Base-by-base conservation (phyloP, 2,888 invertebrate species). In the Encarsia formosa region DNA sequence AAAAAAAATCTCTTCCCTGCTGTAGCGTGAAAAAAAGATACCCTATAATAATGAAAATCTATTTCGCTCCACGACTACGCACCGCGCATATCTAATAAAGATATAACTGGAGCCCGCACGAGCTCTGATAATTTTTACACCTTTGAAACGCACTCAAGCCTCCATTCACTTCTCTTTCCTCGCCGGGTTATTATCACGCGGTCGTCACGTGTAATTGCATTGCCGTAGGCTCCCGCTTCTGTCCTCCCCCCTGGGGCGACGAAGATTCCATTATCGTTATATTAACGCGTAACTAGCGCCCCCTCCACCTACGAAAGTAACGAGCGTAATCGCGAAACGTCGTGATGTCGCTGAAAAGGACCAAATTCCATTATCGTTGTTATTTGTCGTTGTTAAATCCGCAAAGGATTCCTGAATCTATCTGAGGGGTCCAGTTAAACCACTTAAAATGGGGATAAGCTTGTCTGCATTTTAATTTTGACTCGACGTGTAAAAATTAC, bases 201-300 rank as follows among this genome's bases (percentile, higher is more conserved):
- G 41, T 35, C 24, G 48, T 29, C 39, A 23, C 43, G 39, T 32
- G 43, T 48, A 49, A 58, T 52, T 52, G 52, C 59, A 58, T 50
- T 50, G 53, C 35, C 23, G 37, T 45, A 41, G 29, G 44, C 58
- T 51, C 52, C 24, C 5, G 18, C 23, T 22, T 18, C 31, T 15
- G 29, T 4, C n/a, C n/a, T n/a, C n/a, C n/a, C n/a, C n/a, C n/a
- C n/a, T n/a, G 23, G 16, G n/a, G 29, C 45, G 43, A 45, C 54
- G 53, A 59, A 57, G 56, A 59, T 59, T 59, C 54, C 56, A 56
- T 59, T 59, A 58, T 56, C 57, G 56, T 58, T 58, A 55, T 54
- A 59, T 57, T 61, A 59, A 55, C 52, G 29, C 29, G 40, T 22
- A 43, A 39, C 49, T 32, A 39, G 34, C 20, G 22, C 49, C 20